A percentile compares a stretch with the other conserved stretches of the same genome.
phyloP scores from a whole-genome alignment of 2,888 invertebrate genomes.

The Sphaerolaimus hirsutus region DNA sequence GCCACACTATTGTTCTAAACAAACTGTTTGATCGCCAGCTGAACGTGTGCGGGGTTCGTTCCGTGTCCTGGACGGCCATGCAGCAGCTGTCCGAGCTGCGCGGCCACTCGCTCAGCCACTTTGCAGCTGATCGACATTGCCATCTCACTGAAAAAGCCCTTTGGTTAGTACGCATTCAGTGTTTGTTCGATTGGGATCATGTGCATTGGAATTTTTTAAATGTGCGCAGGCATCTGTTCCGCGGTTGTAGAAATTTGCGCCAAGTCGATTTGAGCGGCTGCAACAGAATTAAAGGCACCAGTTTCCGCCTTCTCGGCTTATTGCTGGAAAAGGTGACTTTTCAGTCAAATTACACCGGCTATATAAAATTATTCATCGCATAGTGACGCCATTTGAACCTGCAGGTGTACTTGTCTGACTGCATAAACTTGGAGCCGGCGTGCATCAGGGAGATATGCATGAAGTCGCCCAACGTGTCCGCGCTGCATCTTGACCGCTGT shows the following conservation, averaged over 20 bases:
- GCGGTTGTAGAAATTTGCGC: constrained; percentile 13
- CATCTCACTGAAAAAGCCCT: too few species aligned
- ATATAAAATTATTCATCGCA: not conserved
- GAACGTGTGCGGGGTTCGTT: too few species aligned
- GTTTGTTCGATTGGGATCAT: too few species aligned
- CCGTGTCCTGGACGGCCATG: not conserved
- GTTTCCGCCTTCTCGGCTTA: constrained; percentile 18
- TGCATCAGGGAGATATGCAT: constrained; percentile 21
- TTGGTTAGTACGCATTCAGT: too few species aligned
- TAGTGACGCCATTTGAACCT: not conserved
- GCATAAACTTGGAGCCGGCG: constrained; percentile 12
- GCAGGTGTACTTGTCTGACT: not conserved
- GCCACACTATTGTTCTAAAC: too few species aligned
- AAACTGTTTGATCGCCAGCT: too few species aligned
- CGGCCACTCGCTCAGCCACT: too few species aligned
- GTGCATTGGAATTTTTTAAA: too few species aligned
- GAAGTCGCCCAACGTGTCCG: constrained; percentile 12
- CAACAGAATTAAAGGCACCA: constrained; percentile 15
- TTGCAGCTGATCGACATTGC: too few species aligned
- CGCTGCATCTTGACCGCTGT: constrained; percentile 17
- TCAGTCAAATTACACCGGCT: not conserved
- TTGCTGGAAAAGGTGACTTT: constrained; percentile 15
- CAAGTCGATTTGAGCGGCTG: constrained; percentile 18
- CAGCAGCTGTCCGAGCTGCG: not conserved
- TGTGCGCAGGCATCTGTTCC: constrained; percentile 10